Base-by-base conservation (phyloP, 1,140 invertebrate genomes). In the Agrilus planipennis region DNA sequence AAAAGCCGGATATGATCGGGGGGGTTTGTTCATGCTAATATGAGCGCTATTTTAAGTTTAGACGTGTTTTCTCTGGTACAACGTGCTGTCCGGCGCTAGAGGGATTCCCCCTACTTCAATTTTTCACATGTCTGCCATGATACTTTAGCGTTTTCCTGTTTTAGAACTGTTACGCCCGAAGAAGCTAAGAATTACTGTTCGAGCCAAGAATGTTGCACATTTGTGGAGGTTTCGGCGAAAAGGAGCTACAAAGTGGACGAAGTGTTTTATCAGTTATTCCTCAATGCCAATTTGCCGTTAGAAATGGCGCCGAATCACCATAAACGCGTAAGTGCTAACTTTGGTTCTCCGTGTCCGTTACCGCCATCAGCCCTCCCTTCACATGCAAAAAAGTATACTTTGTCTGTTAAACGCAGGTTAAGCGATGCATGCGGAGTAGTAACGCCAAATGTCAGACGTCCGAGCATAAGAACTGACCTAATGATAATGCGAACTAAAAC, bases 241-340 rank as follows among this genome's bases (percentile, higher is more conserved):
- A 76, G 77, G 50, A 84, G 85, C 56, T 70, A 73, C 41, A 76
- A 77, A 51, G 77, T 88, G 38, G 83, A 86, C 49, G 83, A 88
- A 49, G 70, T 85, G 3, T 89, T 88, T 60, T 79, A 83, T 55
- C 77, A 83, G 45, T 67, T 89, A 3, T 89, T 89, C 59, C 70
- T 79, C 27, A 72, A 84, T 7, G 82, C 84, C 6, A 81, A 83
- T 53, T 62, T 89, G 36, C 85, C 85, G 1, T 60, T 81, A 50
- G 85, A 89, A 66, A 89, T 89, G 85, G 83, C 83, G n/a, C 84
- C 85, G 0, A 85, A 86, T 53, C 78, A 84, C 53, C 84, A 89
- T 58, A 77, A 81, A 49, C 68, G 77, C 5, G 68, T 78, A n/a
- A 75, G 75, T 57, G 70, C 78, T 14, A 57, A 73, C 2, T 81